These are phyloP conservation scores for Patagioenas fasciata DNA, from an alignment of 2,113 vertebrate species.

Conservation along the genomic window DNA sequence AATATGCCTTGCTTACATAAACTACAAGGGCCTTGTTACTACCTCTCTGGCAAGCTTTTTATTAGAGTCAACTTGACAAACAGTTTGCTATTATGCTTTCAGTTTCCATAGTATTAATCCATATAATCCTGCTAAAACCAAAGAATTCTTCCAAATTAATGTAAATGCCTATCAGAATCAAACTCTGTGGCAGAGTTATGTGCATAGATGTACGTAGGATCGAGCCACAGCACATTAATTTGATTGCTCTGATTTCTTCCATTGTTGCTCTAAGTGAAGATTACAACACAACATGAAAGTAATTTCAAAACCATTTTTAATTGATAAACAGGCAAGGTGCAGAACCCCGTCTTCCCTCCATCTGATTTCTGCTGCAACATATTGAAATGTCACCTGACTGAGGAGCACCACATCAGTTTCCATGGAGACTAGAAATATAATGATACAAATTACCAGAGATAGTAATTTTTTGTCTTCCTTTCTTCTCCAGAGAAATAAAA, in stretches of 20 bases:
- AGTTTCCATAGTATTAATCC: background rate
- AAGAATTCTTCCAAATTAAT: background rate
- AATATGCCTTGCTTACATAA: background rate
- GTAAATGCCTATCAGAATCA: background rate
- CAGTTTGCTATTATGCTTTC: background rate
- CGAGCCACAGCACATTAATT: background rate
- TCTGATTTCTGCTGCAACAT: background rate
- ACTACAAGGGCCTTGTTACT: background rate
- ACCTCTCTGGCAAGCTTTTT: background rate
- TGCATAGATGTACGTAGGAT: background rate
- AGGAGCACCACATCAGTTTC: slow-evolving; percentile 26
- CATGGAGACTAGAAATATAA: slow-evolving; percentile 51
- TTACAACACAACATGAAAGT: background rate
- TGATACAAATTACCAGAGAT: slow-evolving; percentile 21
- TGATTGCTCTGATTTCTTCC: background rate
- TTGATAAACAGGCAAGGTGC: background rate
- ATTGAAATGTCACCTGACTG: background rate
- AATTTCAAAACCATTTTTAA: background rate
- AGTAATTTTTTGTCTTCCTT: background rate
- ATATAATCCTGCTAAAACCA: background rate
- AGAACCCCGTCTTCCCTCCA: background rate
- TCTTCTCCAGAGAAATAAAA: background rate
- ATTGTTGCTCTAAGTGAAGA: background rate
- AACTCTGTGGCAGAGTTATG: background rate
- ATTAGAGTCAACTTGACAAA: background rate